These are phyloP conservation scores for Podilymbus podiceps DNA, from an alignment of 2,113 vertebrate genomes.

Conservation along the genomic window DNA sequence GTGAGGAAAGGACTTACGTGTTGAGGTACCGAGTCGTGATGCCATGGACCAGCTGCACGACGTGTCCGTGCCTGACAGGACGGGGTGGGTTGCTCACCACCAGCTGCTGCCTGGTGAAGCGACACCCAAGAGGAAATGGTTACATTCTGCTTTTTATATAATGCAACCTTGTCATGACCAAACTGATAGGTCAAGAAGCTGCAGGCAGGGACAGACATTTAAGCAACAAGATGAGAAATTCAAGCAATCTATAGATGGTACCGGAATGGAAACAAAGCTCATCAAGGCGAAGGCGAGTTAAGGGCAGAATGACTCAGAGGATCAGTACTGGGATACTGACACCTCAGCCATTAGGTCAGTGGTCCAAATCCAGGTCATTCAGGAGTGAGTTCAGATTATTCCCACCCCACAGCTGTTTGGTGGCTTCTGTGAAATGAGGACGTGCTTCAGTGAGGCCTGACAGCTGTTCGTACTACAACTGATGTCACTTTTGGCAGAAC, in stretches of 20 bases:
- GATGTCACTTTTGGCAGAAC: not conserved
- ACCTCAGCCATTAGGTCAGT: not conserved
- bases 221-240: not conserved
- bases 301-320: constrained; percentile 19
- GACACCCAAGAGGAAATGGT: not conserved
- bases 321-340: not conserved
- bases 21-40: constrained; percentile 94
- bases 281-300: not conserved
- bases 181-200: not conserved
- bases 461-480: not conserved
- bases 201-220: not conserved
- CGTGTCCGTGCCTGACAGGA: constrained; percentile 85
- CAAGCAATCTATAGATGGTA: not conserved
- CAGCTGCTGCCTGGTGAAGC: constrained; percentile 83
- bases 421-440: not conserved
- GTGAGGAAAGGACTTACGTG: constrained; percentile 78
- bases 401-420: not conserved
- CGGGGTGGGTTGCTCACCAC: constrained; percentile 85
- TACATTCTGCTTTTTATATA: not conserved
- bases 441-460: not conserved
- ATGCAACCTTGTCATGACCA: not conserved
- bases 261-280: constrained; percentile 4
- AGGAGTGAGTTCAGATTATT: not conserved
- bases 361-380: constrained; percentile 23
- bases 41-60: constrained; percentile 91